A percentile compares a stretch with the other conserved stretches of the same genome.
Conservation (phyloP, 2,888 invertebrate genomes). For the Psococerastis gibbosa region DNA sequence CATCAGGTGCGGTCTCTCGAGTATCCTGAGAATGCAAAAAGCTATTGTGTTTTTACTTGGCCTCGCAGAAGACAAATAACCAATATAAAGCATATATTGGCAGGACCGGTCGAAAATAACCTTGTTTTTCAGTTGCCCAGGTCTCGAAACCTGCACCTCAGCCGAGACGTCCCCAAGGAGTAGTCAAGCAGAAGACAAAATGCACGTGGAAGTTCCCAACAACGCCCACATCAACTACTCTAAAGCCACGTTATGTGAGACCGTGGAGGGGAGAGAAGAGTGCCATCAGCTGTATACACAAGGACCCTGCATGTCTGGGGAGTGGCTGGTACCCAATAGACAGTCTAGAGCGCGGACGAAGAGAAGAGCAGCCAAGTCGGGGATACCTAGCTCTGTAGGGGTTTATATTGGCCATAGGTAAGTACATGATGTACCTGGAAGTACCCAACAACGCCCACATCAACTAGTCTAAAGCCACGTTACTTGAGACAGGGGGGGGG, state of each 20-base stretch:
- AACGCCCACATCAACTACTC: not conserved
- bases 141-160: slow-evolving; percentile 1
- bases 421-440: no score
- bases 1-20: no score
- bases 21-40: no score
- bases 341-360: slow-evolving; percentile 22
- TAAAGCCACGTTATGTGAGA: not conserved
- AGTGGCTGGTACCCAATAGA: slow-evolving; percentile 44
- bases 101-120: no score
- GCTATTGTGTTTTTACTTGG: no score
- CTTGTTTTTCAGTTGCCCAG: slow-evolving; percentile 10
- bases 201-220: not conserved
- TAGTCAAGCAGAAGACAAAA: no score
- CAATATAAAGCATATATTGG: no score
- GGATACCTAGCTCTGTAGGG: slow-evolving; percentile 15
- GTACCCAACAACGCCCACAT: no score
- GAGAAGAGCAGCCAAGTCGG: slow-evolving; percentile 19
- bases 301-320: slow-evolving; percentile 54
- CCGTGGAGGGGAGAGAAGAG: slow-evolving; percentile 34
- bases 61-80: no score
- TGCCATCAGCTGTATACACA: slow-evolving; percentile 59
- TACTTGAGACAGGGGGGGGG: no score
- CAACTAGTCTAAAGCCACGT: no score
- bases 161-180: no score
- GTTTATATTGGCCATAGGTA: not conserved